These are phyloP conservation scores for Dendrolimus punctatus DNA, from an alignment of 1,140 invertebrate species.

Conservation along the genomic window DNA sequence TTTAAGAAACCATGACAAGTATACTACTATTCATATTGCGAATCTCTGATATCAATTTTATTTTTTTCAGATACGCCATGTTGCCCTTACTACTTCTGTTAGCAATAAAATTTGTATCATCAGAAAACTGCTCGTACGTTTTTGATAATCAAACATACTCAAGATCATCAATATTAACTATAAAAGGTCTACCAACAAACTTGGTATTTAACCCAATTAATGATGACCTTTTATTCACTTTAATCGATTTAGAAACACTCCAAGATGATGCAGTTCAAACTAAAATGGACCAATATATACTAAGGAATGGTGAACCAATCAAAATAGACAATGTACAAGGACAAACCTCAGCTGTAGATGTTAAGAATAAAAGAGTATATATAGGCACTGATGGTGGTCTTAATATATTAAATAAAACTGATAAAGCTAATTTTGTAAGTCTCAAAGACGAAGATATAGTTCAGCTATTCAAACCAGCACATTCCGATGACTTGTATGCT, in stretches of 20 bases:
- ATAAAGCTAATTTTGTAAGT: slow-evolving; percentile 38
- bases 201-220: slow-evolving; percentile 39
- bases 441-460: slow-evolving; percentile 56
- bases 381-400: slow-evolving; percentile 53
- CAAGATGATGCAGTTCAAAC: slow-evolving; percentile 54
- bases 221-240: slow-evolving; percentile 48
- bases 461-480: slow-evolving; percentile 41
- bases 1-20: too few species aligned
- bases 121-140: slow-evolving; percentile 38
- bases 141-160: slow-evolving; percentile 35
- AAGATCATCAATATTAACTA: slow-evolving; percentile 38
- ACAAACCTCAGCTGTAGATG: slow-evolving; percentile 49
- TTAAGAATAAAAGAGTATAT: slow-evolving; percentile 43
- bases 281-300: slow-evolving; percentile 61
- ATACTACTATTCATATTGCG: too few species aligned
- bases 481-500: slow-evolving; percentile 44
- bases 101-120: slow-evolving; percentile 22
- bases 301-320: slow-evolving; percentile 37
- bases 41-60: neutral
- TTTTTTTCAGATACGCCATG: slow-evolving; percentile 46
- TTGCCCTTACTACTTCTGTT: slow-evolving; percentile 33
- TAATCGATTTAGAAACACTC: slow-evolving; percentile 53
- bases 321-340: slow-evolving; percentile 54
- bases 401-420: slow-evolving; percentile 33
- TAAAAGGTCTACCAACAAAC: slow-evolving; percentile 59